These are phyloP conservation scores for Notothenia coriiceps DNA, from an alignment of 2,113 vertebrate genomes.

Conservation along the genomic window DNA sequence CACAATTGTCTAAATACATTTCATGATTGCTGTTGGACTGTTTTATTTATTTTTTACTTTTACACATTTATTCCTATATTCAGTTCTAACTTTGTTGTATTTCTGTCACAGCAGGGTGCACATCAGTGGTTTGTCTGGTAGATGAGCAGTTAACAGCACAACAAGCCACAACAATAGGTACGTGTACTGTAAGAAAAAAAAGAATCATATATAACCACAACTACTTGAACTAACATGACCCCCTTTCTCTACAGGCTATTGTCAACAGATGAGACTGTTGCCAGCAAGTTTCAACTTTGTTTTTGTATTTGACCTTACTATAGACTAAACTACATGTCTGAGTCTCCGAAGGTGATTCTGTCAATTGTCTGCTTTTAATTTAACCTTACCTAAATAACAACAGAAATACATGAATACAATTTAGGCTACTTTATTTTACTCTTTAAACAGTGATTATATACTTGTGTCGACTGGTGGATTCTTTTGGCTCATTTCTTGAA, in stretches of 20 bases:
- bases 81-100: not conserved
- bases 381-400: not conserved
- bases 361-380: not conserved
- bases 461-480: slow-evolving; percentile 30
- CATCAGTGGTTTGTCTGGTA: slow-evolving; percentile 53
- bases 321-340: not conserved
- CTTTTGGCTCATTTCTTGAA: slow-evolving; percentile 51
- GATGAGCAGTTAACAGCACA: slow-evolving; percentile 25
- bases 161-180: slow-evolving; percentile 38
- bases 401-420: slow-evolving; percentile 8
- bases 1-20: too few species aligned
- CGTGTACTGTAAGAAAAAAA: not conserved
- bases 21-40: too few species aligned
- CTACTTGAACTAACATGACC: slow-evolving; percentile 14
- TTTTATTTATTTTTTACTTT: not conserved
- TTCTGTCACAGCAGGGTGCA: slow-evolving; percentile 28
- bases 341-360: not conserved
- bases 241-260: slow-evolving; percentile 44
- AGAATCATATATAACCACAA: not conserved
- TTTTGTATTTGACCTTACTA: not conserved
- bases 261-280: not conserved
- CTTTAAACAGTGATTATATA: slow-evolving; percentile 25
- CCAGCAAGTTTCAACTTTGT: slow-evolving; percentile 49
- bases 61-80: not conserved
- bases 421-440: not conserved